These are phyloP conservation scores for Platorchestia sp. DNA, from an alignment of 1,140 invertebrate genomes.

Conservation along the genomic window DNA sequence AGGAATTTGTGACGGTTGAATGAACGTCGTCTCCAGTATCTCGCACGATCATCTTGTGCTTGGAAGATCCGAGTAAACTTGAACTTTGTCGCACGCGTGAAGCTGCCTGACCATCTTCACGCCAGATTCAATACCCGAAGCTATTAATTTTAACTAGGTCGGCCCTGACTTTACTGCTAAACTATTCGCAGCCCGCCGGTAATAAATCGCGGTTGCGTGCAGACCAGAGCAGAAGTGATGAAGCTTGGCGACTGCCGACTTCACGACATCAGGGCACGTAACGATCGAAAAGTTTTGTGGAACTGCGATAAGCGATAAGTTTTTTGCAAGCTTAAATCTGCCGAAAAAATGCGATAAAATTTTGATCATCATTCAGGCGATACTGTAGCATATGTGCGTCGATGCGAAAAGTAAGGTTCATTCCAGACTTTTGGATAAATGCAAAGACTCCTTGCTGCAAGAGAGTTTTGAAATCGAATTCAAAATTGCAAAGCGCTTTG, in stretches of 20 bases:
- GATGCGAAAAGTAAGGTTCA: neutral
- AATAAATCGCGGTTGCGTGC: neutral
- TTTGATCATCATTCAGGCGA: neutral
- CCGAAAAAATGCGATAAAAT: neutral
- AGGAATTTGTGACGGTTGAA: neutral
- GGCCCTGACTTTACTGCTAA: neutral
- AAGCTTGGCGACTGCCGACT: neutral
- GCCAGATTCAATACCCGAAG: neutral
- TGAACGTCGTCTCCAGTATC: neutral
- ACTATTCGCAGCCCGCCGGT: neutral
- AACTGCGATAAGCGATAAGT: neutral
- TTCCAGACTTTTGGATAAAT: neutral
- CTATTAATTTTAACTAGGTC: neutral
- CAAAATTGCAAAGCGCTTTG: neutral
- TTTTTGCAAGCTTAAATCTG: neutral
- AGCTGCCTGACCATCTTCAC: neutral
- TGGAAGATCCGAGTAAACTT: neutral
- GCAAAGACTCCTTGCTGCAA: neutral
- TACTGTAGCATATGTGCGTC: neutral
- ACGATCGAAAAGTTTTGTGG: neutral
- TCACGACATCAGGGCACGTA: neutral
- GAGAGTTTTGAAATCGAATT: neutral
- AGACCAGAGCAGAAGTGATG: neutral
- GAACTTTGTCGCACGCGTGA: neutral
- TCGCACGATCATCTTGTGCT: neutral